Base-by-base conservation (phyloP, 2,797 vertebrate genomes). In the Lagorchestes hirsutus region DNA sequence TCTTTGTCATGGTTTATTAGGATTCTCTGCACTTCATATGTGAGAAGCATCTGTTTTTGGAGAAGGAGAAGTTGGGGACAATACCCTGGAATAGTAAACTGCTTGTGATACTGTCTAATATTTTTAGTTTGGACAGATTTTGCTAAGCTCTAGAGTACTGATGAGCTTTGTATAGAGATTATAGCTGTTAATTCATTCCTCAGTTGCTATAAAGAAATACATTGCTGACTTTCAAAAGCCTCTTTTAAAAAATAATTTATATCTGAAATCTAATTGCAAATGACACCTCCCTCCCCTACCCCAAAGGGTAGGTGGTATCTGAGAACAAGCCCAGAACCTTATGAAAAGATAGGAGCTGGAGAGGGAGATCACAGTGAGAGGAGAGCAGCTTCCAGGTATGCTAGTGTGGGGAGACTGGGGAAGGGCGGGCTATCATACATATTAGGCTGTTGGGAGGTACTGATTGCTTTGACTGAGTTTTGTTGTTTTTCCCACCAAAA, bases 101-200 rank as follows among this genome's bases (percentile, higher is more conserved):
- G n/a, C 95, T 96, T 8, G 4, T 14, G 54, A n/a, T 46, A 92
- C 90, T 96, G 52, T 96, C 52, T 97, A 96, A 92, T 98, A 98
- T 98, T 98, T 99, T 98, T 98, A 98, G 97, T 95, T 97, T 56
- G 96, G 95, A 92, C 98, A 98, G 98, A 98, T 98, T 98, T 97
- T 92, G 93, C 97, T 98, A 98, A 98, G 98, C 97, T 98, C 94
- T 40, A 6, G 96, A 94, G 96, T 97, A 97, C 96, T 34, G 95
- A 92, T 97, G 98, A 98, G 96, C 97, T 97, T 62, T 92, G 94
- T 18, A 55, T 0, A 1, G 96, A 98, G 98, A 98, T 98, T 98
- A 97, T 93, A 46, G 94, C 94, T 96, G 82, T 96, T 98, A 97
- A 98, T 97, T 98, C 97, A 96, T 96, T 50, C 97, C 98, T 95